Conservation (phyloP, 2,888 invertebrate species). For the Drosophila diplacantha region DNA sequence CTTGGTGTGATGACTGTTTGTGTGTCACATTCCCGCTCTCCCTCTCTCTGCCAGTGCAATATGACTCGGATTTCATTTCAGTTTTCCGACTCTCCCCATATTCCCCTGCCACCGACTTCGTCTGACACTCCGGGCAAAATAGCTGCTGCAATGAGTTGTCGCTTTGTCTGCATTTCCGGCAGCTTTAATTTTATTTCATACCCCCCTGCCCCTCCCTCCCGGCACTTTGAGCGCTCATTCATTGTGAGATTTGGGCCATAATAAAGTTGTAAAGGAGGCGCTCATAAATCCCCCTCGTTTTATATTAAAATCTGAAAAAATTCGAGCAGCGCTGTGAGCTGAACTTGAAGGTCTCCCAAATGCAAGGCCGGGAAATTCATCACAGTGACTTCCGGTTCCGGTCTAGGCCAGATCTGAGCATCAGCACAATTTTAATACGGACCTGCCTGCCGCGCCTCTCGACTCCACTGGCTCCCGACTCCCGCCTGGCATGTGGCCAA, state of each 20-base stretch:
- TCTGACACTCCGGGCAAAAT: slow-evolving; percentile 61
- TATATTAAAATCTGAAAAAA: slow-evolving; percentile 41
- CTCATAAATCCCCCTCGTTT: slow-evolving; percentile 39
- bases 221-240: slow-evolving; percentile 10
- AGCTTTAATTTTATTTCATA: slow-evolving; percentile 66
- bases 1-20: slow-evolving; percentile 29
- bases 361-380: slow-evolving; percentile 55
- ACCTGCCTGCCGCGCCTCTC: not conserved
- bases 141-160: slow-evolving; percentile 59
- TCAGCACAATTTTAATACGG: slow-evolving; percentile 53
- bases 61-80: slow-evolving; percentile 51
- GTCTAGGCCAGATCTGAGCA: slow-evolving; percentile 48
- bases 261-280: slow-evolving; percentile 39
- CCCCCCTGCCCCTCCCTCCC: slow-evolving; percentile 19
- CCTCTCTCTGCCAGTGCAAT: slow-evolving; percentile 13
- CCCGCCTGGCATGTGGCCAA: slow-evolving; percentile 51
- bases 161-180: slow-evolving; percentile 69
- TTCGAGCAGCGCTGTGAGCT: slow-evolving; percentile 3
- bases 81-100: slow-evolving; percentile 30
- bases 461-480: slow-evolving; percentile 12
- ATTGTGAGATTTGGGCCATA: slow-evolving; percentile 29
- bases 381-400: slow-evolving; percentile 68
- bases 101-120: slow-evolving; percentile 26
- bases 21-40: slow-evolving; percentile 26
- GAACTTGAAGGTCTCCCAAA: slow-evolving; percentile 35